Base-by-base conservation (phyloP, 64 coral and sea anemone species). In the Stylophora pistillata region DNA sequence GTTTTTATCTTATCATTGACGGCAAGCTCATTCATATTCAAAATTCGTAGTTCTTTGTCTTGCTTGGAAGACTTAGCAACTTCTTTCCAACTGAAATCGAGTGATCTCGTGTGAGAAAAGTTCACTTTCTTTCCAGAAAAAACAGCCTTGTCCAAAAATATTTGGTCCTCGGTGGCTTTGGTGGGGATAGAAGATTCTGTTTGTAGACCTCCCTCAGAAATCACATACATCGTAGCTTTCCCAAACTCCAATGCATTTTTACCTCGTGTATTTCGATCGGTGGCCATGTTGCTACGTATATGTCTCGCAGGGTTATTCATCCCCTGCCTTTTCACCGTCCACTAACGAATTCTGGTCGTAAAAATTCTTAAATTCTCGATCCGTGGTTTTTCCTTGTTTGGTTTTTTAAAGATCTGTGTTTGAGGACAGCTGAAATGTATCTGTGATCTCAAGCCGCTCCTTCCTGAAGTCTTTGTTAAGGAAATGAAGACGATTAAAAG, bases 161-260 rank as follows among this genome's bases (percentile, higher is more conserved):
- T 1, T 32, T 52, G 52, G 61, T 32, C 26, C 21, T 70, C 37
- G 41, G 10, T 15, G 66, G 33, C 23, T 60, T 26, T 82, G 10
- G 1, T 3, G 21, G 26, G 32, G 16, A 20, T 12, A 33, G 16
- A 4, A 28, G 21, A 21, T 55, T 69, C 80, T 52, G 12, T 84
- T 53, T 69, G 80, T 70, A 84, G 17, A 53, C 62, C 80, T 53
- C 14, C 4, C 16, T 62, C 62, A 55, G 32, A 21, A 23, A 84
- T 84, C 9, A 84, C 80, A 25, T 84, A 84, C 80, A 70, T 84
- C 23, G 60, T 53, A n/a, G 80, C 80, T 84, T 69, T 84, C 13
- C 80, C 80, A 17, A 71, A 69, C 13, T 84, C n/a, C 37, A 82
- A 59, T 12, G 4, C 12, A n/a, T 26, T 62, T 69, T 84, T 84